Evolutionary conservation across 1,140 invertebrate species (phyloP).

Genomic region (Zaprionus kolodkinae): DNA sequence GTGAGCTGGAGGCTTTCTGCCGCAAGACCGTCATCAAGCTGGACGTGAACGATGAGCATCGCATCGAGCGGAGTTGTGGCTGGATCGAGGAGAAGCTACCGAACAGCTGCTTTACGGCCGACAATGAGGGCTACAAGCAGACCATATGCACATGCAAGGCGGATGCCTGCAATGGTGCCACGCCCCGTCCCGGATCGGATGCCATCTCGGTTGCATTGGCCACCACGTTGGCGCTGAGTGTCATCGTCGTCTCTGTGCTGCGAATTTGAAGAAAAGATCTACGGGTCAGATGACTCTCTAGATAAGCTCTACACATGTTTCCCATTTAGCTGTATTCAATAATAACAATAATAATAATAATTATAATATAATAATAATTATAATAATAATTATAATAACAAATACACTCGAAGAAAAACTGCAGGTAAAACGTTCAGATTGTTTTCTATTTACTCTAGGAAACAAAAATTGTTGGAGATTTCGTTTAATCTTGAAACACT

Average conservation of each 20-base stretch:
- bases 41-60: constrained; percentile 83
- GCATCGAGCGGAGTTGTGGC: constrained; percentile 85
- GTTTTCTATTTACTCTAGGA: too few species aligned
- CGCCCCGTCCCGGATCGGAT: constrained; percentile 10
- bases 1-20: constrained; percentile 56
- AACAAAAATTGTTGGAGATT: not conserved
- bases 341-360: not conserved
- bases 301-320: constrained; percentile 3
- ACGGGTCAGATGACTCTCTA: not conserved
- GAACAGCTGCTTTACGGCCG: constrained; percentile 85
- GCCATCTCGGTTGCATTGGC: not conserved
- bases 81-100: constrained; percentile 79
- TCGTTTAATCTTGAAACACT: not conserved
- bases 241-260: constrained; percentile 25
- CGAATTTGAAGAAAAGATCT: constrained; percentile 26
- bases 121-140: constrained; percentile 86
- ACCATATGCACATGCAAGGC: constrained; percentile 86
- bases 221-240: constrained; percentile 37
- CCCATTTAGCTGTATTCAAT: constrained; percentile 1
- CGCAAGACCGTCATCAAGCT: constrained; percentile 79
- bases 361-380: not conserved
- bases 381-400: not conserved
- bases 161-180: constrained; percentile 85
- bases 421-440: not conserved
- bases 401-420: not conserved